A percentile compares a stretch with the other conserved stretches of the same genome.
Conservation (phyloP, 2,888 invertebrate genomes). For the Coenonympha glycerion region DNA sequence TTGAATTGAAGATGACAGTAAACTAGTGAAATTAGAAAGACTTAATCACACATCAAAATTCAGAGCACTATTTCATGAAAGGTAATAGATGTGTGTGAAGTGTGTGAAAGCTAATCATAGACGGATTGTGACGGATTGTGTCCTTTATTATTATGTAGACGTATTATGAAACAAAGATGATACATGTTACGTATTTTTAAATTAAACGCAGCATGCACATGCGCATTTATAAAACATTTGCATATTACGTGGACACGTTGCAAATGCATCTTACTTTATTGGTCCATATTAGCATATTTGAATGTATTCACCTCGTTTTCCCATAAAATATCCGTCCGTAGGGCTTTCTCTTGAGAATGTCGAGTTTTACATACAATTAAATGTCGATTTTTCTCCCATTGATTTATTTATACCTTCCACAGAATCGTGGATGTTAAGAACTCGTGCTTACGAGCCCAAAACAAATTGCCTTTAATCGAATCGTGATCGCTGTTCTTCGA, state of each 20-base stretch:
- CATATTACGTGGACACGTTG: constrained; percentile 16
- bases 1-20: too few species aligned
- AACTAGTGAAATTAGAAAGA: too few species aligned
- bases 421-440: constrained; percentile 9
- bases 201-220: constrained; percentile 1
- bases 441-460: constrained; percentile 8
- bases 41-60: too few species aligned
- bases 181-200: not conserved
- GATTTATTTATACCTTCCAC: constrained; percentile 12
- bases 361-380: constrained; percentile 51
- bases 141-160: too few species aligned
- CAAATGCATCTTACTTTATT: constrained; percentile 15
- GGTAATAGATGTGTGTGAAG: too few species aligned
- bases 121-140: too few species aligned
- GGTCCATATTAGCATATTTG: constrained; percentile 24
- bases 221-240: constrained; percentile 8
- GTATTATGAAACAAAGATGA: too few species aligned
- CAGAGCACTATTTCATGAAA: too few species aligned
- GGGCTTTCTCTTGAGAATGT: constrained; percentile 50
- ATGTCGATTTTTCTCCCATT: constrained; percentile 39
- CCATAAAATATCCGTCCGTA: constrained; percentile 18
- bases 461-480: constrained; percentile 16
- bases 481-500: not conserved
- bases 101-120: too few species aligned
- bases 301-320: constrained; percentile 20